Evolutionary conservation across 2,113 vertebrate species (phyloP).

Genomic region (Chloebia gouldiae): DNA sequence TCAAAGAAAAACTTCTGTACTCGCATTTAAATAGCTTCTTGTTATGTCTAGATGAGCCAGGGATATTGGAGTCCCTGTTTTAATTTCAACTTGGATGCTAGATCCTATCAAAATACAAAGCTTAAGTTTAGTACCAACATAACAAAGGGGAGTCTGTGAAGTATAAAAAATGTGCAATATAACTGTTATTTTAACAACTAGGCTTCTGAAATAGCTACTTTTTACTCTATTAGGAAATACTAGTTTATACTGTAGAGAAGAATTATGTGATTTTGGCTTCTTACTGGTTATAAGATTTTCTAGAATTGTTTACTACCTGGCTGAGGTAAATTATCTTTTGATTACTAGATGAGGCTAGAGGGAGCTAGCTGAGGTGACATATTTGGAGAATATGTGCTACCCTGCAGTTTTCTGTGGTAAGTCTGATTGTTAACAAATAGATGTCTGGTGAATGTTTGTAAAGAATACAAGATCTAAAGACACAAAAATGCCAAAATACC

Average conservation of each 20-base stretch:
- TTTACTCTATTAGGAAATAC: neutral
- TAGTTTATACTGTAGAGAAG: neutral
- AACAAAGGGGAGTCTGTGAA: neutral
- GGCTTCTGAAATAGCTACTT: neutral
- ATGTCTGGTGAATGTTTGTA: neutral
- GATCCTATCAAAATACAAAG: neutral
- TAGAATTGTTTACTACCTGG: neutral
- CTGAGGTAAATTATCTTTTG: conserved; percentile 24
- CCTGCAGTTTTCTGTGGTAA: neutral
- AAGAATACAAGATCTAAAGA: neutral
- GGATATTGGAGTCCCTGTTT: neutral
- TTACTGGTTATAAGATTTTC: neutral
- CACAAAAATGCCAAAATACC: neutral
- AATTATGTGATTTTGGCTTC: neutral
- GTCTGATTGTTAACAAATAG: neutral
- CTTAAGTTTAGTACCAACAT: neutral
- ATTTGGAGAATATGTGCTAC: neutral
- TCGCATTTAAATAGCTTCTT: neutral
- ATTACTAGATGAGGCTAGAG: conserved; percentile 23
- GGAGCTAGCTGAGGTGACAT: conserved; percentile 4
- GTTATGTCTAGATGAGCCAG: neutral
- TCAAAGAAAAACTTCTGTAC: neutral
- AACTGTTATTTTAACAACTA: neutral
- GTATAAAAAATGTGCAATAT: neutral
- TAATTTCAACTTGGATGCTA: neutral